phyloP scores from a whole-genome alignment of 2,888 invertebrate genomes.

The Tenthredo scrophulariae region DNA sequence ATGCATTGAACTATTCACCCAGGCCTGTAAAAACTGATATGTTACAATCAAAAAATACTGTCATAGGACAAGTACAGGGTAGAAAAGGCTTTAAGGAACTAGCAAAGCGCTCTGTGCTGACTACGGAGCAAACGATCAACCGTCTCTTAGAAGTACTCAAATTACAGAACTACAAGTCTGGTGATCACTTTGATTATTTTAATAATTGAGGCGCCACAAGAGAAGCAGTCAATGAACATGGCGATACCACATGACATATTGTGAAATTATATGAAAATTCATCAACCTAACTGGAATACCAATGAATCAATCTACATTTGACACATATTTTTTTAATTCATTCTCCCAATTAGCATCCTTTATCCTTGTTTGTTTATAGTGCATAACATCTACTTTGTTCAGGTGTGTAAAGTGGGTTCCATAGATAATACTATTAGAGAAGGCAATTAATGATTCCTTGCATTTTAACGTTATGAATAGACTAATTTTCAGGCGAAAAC shows the following conservation, averaged over 20 bases:
- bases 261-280: neutral
- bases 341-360: neutral
- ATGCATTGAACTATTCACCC: conserved; percentile 94
- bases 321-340: neutral
- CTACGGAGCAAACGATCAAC: conserved; percentile 86
- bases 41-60: conserved; percentile 84
- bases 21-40: conserved; percentile 96
- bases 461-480: no score
- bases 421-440: neutral
- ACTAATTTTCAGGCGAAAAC: no score
- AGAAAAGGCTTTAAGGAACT: conserved; percentile 83
- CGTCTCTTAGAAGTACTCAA: conserved; percentile 87
- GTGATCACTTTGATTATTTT: conserved; percentile 80
- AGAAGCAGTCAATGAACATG: neutral
- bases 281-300: neutral
- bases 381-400: neutral
- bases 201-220: neutral
- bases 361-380: neutral
- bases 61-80: conserved; percentile 82
- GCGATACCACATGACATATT: neutral
- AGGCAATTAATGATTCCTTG: no score
- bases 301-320: neutral
- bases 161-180: conserved; percentile 87
- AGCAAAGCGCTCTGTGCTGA: conserved; percentile 80
- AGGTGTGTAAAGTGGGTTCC: neutral